Conservation (phyloP, 2,113 vertebrate genomes). For the Amblyornis subalaris region DNA sequence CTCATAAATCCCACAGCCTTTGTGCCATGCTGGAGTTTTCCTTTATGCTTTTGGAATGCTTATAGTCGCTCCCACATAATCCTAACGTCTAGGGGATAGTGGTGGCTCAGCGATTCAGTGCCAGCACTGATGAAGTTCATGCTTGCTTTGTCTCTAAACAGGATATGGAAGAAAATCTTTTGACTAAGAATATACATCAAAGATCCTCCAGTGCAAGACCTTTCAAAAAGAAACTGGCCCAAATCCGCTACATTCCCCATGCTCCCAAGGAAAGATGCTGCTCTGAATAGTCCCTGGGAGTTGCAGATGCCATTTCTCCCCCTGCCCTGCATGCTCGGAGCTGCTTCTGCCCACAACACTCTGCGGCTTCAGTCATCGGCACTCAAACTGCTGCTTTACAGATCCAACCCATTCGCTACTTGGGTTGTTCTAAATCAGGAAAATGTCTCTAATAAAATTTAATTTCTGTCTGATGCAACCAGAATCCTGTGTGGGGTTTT, state of each 20-base stretch:
- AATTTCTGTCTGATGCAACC: conserved; percentile 46
- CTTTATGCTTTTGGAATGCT: neutral
- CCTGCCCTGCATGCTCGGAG: neutral
- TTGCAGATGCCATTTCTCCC: neutral
- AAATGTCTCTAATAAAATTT: conserved; percentile 46
- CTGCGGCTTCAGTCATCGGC: neutral
- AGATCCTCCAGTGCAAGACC: neutral
- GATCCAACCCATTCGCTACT: neutral
- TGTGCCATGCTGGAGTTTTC: neutral
- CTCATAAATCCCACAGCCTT: neutral
- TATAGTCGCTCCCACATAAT: neutral
- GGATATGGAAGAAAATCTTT: conserved; percentile 48
- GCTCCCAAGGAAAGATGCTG: neutral
- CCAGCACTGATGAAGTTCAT: neutral
- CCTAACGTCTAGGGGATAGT: neutral
- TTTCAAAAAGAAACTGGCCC: neutral
- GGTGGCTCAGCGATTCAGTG: neutral
- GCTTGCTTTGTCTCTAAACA: neutral
- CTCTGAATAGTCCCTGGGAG: neutral
- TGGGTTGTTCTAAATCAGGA: neutral
- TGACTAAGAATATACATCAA: neutral
- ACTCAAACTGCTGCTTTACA: neutral
- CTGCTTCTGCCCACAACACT: neutral
- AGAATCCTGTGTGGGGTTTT: neutral
- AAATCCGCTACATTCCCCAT: neutral